phyloP scores from a whole-genome alignment of 2,113 vertebrate genomes.

The Ceratotherium simum region DNA sequence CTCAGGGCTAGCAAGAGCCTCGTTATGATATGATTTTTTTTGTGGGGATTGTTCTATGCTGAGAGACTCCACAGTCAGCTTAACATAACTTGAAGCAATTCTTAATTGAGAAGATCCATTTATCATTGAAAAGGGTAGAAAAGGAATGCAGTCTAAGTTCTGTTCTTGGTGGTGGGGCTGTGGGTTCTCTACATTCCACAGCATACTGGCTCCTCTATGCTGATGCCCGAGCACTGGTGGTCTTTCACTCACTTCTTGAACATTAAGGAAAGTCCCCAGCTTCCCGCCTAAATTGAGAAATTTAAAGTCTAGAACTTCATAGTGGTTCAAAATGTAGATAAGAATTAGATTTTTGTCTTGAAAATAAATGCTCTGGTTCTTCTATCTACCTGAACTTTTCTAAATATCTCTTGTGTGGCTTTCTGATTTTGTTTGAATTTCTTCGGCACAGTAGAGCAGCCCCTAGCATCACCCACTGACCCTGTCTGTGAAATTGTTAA shows the following conservation, averaged over 20 bases:
- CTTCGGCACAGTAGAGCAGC: neutral
- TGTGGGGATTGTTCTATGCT: neutral
- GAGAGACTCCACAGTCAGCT: neutral
- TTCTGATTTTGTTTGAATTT: slow-evolving; percentile 8
- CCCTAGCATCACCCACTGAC: neutral
- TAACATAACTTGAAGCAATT: neutral
- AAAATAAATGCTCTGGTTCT: neutral
- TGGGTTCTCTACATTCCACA: neutral
- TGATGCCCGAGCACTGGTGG: neutral
- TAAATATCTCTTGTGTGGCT: neutral
- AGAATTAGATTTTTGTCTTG: neutral
- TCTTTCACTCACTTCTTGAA: neutral
- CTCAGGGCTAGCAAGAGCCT: neutral
- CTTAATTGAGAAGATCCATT: neutral
- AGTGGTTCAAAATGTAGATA: neutral
- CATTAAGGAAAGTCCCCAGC: neutral
- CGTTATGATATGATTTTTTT: neutral
- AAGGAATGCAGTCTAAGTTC: neutral
- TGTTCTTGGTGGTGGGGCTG: neutral
- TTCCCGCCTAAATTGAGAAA: neutral
- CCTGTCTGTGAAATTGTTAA: neutral
- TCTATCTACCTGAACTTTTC: neutral
- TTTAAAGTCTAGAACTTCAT: neutral
- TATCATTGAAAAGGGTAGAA: neutral
- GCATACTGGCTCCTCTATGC: neutral